These are phyloP conservation scores for Eupsilia transversa DNA, from an alignment of 2,888 invertebrate species.

Conservation along the genomic window DNA sequence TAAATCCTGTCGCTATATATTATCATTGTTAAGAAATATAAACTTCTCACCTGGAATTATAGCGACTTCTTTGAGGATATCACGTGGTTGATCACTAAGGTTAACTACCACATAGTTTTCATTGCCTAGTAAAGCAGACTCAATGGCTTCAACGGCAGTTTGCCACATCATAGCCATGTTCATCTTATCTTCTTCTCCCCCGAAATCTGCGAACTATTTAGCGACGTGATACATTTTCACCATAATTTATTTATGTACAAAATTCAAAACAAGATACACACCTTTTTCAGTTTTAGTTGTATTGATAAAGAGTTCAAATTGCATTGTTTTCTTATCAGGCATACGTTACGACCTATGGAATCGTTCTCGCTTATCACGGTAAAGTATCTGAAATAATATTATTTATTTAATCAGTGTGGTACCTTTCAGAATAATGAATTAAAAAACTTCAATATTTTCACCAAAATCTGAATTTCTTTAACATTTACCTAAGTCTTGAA, in stretches of 20 bases:
- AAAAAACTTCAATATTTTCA: not conserved
- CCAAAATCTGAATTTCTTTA: not conserved
- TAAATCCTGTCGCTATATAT: no score
- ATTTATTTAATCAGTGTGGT: not conserved
- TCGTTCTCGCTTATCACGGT: not conserved
- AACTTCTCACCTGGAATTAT: no score
- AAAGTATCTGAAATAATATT: slow-evolving; percentile 7
- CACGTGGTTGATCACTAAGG: no score
- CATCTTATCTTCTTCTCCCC: no score
- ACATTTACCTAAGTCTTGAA: not conserved
- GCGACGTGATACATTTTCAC: no score
- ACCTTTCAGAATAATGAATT: not conserved
- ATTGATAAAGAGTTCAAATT: slow-evolving; percentile 14
- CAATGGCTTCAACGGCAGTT: slow-evolving; percentile 13
- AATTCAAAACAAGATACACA: no score
- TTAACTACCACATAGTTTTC: no score
- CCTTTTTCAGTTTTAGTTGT: slow-evolving; percentile 8
- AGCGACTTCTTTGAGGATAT: no score
- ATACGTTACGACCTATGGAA: slow-evolving; percentile 9
- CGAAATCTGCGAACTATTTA: no score
- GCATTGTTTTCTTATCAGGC: slow-evolving; percentile 15
- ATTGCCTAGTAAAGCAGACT: slow-evolving; percentile 3
- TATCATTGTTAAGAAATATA: no score
- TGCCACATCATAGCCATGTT: no score
- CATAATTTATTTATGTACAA: no score